Conservation (phyloP, 2,888 invertebrate species). For the Leptinotarsa juncta region DNA sequence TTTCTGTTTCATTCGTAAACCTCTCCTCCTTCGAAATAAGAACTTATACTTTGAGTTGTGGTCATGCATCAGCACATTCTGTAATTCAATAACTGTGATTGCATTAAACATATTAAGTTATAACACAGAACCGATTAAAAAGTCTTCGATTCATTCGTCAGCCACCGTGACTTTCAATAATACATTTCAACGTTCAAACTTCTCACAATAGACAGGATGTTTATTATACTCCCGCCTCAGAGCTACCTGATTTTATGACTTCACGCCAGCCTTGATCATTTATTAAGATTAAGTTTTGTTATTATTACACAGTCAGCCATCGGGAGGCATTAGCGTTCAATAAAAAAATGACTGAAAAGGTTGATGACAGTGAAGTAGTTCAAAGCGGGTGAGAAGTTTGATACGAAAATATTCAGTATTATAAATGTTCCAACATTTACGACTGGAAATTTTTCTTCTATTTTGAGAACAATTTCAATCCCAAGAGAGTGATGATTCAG, state of each 20-base stretch:
- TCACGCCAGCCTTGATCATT: slow-evolving; percentile 53
- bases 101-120: slow-evolving; percentile 21
- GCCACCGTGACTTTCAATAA: slow-evolving; percentile 55
- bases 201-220: slow-evolving; percentile 59
- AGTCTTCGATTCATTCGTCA: slow-evolving; percentile 45
- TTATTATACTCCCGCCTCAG: slow-evolving; percentile 52
- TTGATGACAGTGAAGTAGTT: slow-evolving; percentile 23
- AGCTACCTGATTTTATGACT: slow-evolving; percentile 55
- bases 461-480: no score
- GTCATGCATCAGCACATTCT: slow-evolving; percentile 17
- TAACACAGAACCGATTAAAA: slow-evolving; percentile 43
- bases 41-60: background rate
- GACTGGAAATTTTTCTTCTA: no score
- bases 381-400: background rate
- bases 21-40: background rate
- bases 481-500: no score
- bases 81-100: slow-evolving; percentile 13
- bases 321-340: slow-evolving; percentile 46
- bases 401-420: background rate
- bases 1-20: no score
- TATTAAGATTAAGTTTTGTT: slow-evolving; percentile 59
- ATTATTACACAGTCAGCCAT: slow-evolving; percentile 48
- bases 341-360: slow-evolving; percentile 20
- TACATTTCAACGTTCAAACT: slow-evolving; percentile 49
- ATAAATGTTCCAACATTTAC: no score